Evolutionary conservation across 1,140 invertebrate genomes (phyloP).

Genomic region (Philopotamus ludificatus): DNA sequence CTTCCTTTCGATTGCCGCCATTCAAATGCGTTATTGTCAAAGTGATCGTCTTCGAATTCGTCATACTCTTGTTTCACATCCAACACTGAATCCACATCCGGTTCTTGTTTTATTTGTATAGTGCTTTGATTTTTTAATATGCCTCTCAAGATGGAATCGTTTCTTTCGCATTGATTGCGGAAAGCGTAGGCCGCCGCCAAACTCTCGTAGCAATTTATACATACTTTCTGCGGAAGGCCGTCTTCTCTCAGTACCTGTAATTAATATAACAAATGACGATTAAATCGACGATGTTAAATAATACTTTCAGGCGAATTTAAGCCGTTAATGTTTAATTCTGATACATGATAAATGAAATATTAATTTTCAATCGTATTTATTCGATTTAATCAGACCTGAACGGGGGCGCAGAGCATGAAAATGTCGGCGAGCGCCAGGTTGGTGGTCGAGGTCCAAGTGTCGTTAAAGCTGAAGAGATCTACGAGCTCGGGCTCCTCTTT

Average conservation of each 20-base stretch:
- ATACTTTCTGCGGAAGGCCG: constrained; percentile 51
- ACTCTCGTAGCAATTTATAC: constrained; percentile 47
- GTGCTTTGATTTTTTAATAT: constrained; percentile 37
- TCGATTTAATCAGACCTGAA: constrained; percentile 43
- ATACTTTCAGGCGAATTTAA: too few species aligned
- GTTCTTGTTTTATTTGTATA: constrained; percentile 36
- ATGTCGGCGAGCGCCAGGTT: constrained; percentile 45
- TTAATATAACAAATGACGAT: constrained; percentile 26
- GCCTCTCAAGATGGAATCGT: constrained; percentile 46
- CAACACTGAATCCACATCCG: constrained; percentile 24
- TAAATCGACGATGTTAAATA: too few species aligned
- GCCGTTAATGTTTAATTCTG: too few species aligned
- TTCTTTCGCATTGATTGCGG: constrained; percentile 45
- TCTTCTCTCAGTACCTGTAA: constrained; percentile 49
- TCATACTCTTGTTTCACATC: constrained; percentile 35
- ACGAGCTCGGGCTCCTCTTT: constrained; percentile 46
- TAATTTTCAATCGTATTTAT: too few species aligned
- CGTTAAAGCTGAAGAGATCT: constrained; percentile 46
- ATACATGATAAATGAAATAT: too few species aligned
- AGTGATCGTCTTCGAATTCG: constrained; percentile 19
- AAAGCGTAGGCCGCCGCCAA: constrained; percentile 47
- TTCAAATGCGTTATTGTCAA: constrained; percentile 11
- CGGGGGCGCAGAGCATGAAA: constrained; percentile 45
- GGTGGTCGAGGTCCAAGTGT: constrained; percentile 43
- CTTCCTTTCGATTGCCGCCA: not conserved